Evolutionary conservation across 2,113 vertebrate species (phyloP).

Genomic region (Pachyramphus minor): DNA sequence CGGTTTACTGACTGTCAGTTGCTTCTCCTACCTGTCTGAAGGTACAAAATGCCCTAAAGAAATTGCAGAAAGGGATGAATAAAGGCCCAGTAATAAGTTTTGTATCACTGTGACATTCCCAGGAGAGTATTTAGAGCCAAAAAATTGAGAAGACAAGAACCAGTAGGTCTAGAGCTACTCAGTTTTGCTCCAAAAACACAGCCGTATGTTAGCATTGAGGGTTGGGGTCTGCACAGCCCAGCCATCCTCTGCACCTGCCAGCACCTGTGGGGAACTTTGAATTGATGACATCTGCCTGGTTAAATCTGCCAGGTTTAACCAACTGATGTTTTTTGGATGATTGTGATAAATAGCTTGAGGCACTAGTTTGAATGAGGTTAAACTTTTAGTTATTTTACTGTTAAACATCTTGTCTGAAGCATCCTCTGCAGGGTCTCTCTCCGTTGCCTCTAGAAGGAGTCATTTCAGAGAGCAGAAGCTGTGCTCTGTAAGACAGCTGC

Average conservation of each 20-base stretch:
- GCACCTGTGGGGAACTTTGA: neutral
- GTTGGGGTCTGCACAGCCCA: neutral
- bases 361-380: neutral
- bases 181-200: neutral
- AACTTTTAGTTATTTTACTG: neutral
- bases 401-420: neutral
- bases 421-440: neutral
- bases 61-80: neutral
- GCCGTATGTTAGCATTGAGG: rapidly evolving
- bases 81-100: neutral
- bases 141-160: neutral
- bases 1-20: neutral
- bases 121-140: neutral
- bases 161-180: neutral
- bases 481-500: neutral
- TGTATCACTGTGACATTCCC: neutral
- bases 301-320: neutral
- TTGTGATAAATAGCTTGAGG: neutral
- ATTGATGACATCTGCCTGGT: neutral
- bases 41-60: neutral
- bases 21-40: neutral
- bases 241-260: neutral
- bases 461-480: neutral
- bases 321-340: neutral
- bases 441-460: neutral